Conservation (phyloP, 2,797 vertebrate genomes). For the Gymnoscopelus braueri region DNA sequence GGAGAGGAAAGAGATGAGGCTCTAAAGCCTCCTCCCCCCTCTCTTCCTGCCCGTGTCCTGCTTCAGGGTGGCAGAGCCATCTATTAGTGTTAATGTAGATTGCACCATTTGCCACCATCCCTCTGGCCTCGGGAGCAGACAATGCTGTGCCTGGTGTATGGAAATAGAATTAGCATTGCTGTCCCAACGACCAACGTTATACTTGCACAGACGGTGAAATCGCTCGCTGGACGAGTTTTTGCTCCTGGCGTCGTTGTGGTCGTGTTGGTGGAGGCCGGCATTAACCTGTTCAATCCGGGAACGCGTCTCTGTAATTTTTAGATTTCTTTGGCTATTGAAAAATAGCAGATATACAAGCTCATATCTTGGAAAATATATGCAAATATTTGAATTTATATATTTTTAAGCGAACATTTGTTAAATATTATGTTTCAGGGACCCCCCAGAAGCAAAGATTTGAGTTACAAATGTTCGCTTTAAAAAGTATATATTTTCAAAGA, state of each 20-base stretch:
- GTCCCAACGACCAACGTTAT: conserved; percentile 15
- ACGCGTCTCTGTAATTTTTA: no score
- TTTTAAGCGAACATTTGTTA: no score
- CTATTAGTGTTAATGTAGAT: conserved; percentile 65
- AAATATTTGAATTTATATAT: no score
- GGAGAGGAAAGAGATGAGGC: conserved; percentile 10
- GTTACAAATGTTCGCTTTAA: no score
- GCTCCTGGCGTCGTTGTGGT: conserved; percentile 13
- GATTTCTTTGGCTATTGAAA: no score
- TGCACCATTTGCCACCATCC: conserved; percentile 57
- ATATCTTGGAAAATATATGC: no score
- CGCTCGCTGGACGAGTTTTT: not conserved
- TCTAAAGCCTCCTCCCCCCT: conserved; percentile 1
- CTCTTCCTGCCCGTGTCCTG: not conserved
- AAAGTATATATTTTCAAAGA: no score
- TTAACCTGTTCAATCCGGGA: no score
- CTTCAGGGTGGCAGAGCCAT: conserved; percentile 30
- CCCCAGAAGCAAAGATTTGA: no score
- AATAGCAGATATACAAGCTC: no score
- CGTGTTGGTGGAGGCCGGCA: not conserved
- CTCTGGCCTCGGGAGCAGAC: conserved; percentile 51
- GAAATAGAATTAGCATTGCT: conserved; percentile 53
- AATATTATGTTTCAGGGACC: no score
- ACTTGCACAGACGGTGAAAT: conserved; percentile 5
- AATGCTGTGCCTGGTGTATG: conserved; percentile 14